phyloP scores from a whole-genome alignment of 2,888 invertebrate species.

The Cantharis rustica region DNA sequence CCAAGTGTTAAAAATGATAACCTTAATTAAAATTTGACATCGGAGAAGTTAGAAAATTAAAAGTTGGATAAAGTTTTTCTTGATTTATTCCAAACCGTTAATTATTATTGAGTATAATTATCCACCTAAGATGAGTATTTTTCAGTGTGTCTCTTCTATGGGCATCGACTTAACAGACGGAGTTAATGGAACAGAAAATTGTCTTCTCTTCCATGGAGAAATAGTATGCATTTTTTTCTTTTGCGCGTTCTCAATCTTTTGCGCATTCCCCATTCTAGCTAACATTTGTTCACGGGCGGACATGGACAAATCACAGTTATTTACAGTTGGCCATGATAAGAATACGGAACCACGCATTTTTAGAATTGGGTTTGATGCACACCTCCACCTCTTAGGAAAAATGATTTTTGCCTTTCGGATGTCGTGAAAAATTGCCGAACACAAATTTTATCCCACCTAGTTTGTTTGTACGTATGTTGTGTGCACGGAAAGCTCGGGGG shows the following conservation, averaged over 20 bases:
- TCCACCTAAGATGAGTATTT: constrained; percentile 52
- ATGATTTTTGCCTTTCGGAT: constrained; percentile 13
- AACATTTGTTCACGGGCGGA: constrained; percentile 52
- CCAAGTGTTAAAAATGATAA: neutral
- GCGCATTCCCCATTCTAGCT: constrained; percentile 53
- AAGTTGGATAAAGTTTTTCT: constrained; percentile 51
- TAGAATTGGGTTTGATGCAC: constrained; percentile 16
- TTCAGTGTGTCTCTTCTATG: constrained; percentile 42
- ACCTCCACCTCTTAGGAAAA: constrained; percentile 23
- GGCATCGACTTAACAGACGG: constrained; percentile 53
- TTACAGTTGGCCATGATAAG: constrained; percentile 55
- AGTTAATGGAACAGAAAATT: constrained; percentile 59
- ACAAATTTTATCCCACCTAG: neutral
- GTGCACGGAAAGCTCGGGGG: neutral
- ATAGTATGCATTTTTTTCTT: constrained; percentile 56
- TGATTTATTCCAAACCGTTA: constrained; percentile 54
- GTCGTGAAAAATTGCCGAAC: neutral
- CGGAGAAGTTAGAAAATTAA: constrained; percentile 20
- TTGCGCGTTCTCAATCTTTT: constrained; percentile 54
- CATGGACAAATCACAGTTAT: constrained; percentile 58
- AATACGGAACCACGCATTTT: constrained; percentile 44
- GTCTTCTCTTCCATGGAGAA: constrained; percentile 52
- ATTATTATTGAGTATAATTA: constrained; percentile 57
- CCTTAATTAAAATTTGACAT: constrained; percentile 4
- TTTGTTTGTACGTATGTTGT: neutral